A percentile compares a stretch with the other conserved stretches of the same genome.
These are phyloP conservation scores for Donacobius atricapilla DNA, from an alignment of 2,113 vertebrate genomes.

Conservation along the genomic window DNA sequence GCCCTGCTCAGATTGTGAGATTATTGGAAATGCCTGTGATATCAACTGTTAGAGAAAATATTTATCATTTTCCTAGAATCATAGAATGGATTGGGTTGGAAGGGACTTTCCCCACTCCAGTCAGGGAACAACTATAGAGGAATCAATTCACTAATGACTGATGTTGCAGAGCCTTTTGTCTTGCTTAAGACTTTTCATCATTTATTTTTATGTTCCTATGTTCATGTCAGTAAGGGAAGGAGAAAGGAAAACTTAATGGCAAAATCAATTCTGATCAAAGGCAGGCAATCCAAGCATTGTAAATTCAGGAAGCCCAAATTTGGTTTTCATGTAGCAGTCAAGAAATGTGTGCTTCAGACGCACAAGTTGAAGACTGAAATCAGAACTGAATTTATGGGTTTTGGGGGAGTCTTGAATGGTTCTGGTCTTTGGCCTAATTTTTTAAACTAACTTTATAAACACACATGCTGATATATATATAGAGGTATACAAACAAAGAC, in stretches of 20 bases:
- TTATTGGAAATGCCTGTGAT: not conserved
- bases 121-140: not conserved
- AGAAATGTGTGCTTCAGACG: not conserved
- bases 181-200: not conserved
- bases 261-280: not conserved
- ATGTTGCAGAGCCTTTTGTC: not conserved
- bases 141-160: not conserved
- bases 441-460: not conserved
- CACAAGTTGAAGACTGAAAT: not conserved
- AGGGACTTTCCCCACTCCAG: not conserved
- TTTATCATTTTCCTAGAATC: not conserved
- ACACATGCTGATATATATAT: no score
- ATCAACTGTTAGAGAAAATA: not conserved
- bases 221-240: not conserved
- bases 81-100: not conserved
- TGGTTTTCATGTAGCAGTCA: not conserved
- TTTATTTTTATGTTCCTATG: not conserved
- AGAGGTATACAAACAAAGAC: fast-evolving
- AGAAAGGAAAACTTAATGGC: not conserved
- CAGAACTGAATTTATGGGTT: not conserved
- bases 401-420: not conserved
- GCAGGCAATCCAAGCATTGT: not conserved
- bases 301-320: not conserved
- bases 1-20: not conserved
- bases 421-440: not conserved